Evolutionary conservation across 92 coral and sea anemone species (phyloP).

Genomic region (Palythoa grandis): DNA sequence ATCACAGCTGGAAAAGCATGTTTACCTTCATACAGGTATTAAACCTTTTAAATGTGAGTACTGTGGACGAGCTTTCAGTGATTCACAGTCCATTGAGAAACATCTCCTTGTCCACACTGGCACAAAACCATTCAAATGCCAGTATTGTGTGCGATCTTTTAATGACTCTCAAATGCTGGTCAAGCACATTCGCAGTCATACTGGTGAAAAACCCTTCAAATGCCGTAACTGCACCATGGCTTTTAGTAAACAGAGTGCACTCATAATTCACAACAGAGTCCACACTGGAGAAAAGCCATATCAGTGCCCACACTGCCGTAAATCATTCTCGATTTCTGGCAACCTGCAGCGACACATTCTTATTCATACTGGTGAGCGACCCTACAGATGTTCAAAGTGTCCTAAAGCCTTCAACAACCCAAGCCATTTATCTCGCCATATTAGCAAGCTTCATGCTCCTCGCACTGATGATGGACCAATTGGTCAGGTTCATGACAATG

Average conservation of each 20-base stretch:
- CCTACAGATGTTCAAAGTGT: constrained; percentile 90
- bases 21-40: constrained; percentile 87
- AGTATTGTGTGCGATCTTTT: constrained; percentile 90
- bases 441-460: constrained; percentile 88
- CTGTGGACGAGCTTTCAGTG: constrained; percentile 88
- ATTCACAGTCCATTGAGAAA: constrained; percentile 88
- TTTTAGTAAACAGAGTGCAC: constrained; percentile 94
- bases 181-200: constrained; percentile 93
- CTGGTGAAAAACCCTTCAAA: constrained; percentile 97
- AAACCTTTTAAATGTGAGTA: constrained; percentile 96
- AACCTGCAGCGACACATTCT: constrained; percentile 92
- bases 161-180: constrained; percentile 90
- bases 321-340: constrained; percentile 92
- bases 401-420: constrained; percentile 95
- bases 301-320: constrained; percentile 84
- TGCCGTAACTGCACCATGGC: constrained; percentile 95
- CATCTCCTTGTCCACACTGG: constrained; percentile 85
- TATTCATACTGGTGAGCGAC: constrained; percentile 95
- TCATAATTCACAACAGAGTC: constrained; percentile 91
- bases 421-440: constrained; percentile 93
- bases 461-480: constrained; percentile 46
- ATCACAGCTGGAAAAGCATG: constrained; percentile 82
- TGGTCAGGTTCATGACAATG: constrained; percentile 18
- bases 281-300: constrained; percentile 97
- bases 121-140: constrained; percentile 87